A percentile compares a stretch with the other conserved stretches of the same genome.
phyloP scores from a whole-genome alignment of 2,797 vertebrate species.

The Tokudaia tokunoshimensis region DNA sequence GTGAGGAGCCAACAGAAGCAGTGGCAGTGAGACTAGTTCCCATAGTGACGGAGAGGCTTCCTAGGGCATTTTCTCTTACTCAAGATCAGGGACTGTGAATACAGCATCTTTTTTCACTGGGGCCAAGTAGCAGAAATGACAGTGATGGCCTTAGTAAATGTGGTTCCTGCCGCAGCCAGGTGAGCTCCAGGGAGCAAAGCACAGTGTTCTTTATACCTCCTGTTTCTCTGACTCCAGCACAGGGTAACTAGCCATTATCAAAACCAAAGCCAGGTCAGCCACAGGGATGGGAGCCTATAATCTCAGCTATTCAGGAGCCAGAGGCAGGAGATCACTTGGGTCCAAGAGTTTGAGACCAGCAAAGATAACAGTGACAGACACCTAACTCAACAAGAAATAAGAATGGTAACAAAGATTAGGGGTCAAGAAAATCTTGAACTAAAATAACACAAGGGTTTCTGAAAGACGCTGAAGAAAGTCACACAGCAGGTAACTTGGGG shows the following conservation, averaged over 20 bases:
- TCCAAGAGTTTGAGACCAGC: neutral
- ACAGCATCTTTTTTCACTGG: neutral
- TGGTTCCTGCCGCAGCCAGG: neutral
- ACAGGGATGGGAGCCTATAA: neutral
- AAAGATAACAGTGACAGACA: neutral
- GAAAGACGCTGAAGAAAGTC: neutral
- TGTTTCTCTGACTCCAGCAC: neutral
- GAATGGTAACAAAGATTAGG: neutral
- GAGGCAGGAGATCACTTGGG: neutral
- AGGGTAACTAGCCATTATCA: neutral
- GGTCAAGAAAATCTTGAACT: neutral
- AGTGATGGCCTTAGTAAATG: neutral
- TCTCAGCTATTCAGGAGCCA: neutral
- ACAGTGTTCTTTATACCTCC: neutral
- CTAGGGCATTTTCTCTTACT: neutral
- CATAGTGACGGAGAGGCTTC: rapidly evolving
- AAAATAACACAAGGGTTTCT: neutral
- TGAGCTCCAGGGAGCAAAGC: neutral
- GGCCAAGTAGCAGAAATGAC: neutral
- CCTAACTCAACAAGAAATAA: neutral
- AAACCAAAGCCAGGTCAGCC: neutral
- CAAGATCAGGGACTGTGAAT: neutral
- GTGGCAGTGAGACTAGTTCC: neutral
- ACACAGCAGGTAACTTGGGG: rapidly evolving
- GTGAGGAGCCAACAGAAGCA: neutral